phyloP scores from a whole-genome alignment of 2,888 invertebrate species.

The Lampropteryx suffumata region DNA sequence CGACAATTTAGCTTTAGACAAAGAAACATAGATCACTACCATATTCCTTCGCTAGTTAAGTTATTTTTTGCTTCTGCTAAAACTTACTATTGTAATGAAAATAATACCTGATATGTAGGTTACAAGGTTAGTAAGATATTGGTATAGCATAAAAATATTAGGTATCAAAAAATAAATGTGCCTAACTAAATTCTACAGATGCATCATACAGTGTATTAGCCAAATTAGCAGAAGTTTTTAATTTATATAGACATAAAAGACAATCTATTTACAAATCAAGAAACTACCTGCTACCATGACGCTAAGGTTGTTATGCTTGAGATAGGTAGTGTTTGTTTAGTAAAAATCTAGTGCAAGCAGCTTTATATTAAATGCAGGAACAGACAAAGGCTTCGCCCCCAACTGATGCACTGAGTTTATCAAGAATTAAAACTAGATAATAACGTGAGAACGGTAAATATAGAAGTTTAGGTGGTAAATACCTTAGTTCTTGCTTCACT shows the following conservation, averaged over 20 bases:
- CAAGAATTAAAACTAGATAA: not conserved
- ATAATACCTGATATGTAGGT: too few relatives aligned
- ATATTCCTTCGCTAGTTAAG: too few relatives aligned
- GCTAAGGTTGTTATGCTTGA: not conserved
- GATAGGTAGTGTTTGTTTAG: constrained; percentile 7
- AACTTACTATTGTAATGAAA: too few relatives aligned
- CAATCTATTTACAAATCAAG: too few relatives aligned
- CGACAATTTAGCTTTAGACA: too few relatives aligned
- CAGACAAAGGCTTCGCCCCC: not conserved
- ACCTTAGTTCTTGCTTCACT: constrained; percentile 36
- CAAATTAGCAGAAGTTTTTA: too few relatives aligned
- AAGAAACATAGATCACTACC: too few relatives aligned
- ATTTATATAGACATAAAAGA: too few relatives aligned
- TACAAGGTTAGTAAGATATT: too few relatives aligned
- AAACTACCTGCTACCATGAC: not conserved
- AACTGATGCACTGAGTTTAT: not conserved
- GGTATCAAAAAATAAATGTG: too few relatives aligned
- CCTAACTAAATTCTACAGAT: not conserved
- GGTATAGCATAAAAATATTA: too few relatives aligned
- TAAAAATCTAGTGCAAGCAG: not conserved
- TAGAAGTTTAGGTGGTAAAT: constrained; percentile 10
- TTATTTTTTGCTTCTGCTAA: too few relatives aligned
- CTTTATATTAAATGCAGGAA: not conserved
- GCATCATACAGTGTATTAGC: not conserved
- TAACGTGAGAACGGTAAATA: not conserved